Base-by-base conservation (phyloP, 1,140 invertebrate species). In the Neodiprion virginianus region DNA sequence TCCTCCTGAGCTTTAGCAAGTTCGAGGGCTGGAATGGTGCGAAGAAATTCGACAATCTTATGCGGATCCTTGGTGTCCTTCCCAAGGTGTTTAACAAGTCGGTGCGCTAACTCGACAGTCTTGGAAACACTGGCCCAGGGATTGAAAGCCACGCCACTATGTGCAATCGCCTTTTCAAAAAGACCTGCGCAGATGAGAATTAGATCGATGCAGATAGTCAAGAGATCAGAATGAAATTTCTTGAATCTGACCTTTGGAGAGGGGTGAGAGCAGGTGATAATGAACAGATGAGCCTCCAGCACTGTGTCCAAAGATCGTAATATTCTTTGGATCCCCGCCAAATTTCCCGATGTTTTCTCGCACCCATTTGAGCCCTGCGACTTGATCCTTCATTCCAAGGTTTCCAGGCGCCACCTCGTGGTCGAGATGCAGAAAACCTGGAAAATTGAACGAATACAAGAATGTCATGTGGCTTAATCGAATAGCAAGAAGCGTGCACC, bases 61-160 rank as follows among this genome's bases (percentile, higher is more conserved):
- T 81, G 72, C 3, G 78, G 23, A 81, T 89, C 79, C 4, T 86
- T 80, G 0, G 85, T 87, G 0, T 88, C 83, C 77, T 85, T 89
- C 4, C 88, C 87, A 10, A 91, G 80, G 61, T 76, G 8, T 76
- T 86, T 86, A 0, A 82, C 88, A 1, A 89, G 71, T 79, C 84
- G 80, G 28, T 88, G 84, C n/a, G 86, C 88, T 75, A 80, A 79
- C 17, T 82, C 82, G 28, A 40, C 28, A 40, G 28, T 40, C 28
- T 40, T 74, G 75, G 81, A 10, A 80, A 79, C 7, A 83, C 86
- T 50, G 0, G 87, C 86, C 75, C 85, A 87, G 7, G 86, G 81
- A 78, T 84, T 85, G 8, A 86, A 75, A 65, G 88, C 83, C 21
- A 85, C 86, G 0, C 89, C 89, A 79, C 88, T 86, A 84, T 88